phyloP scores from a whole-genome alignment of 2,797 vertebrate genomes.

The Yasuhikotakia modesta region DNA sequence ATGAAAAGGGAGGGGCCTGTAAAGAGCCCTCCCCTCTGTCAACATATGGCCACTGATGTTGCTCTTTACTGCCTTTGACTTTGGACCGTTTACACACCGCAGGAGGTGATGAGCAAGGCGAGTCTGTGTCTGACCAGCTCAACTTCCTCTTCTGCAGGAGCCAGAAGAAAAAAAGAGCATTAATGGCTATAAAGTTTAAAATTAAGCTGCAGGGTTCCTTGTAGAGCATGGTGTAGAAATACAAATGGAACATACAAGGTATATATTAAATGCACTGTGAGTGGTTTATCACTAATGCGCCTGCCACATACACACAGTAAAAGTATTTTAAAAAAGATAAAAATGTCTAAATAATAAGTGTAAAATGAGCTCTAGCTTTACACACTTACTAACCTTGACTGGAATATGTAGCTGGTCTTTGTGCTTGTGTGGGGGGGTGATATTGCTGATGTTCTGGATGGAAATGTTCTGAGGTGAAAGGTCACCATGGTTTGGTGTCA shows the following conservation, averaged over 20 bases:
- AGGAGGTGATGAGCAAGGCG: constrained; percentile 65
- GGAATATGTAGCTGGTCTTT: constrained; percentile 73
- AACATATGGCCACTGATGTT: constrained; percentile 30
- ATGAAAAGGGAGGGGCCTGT: neutral
- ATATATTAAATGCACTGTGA: neutral
- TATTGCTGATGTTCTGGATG: constrained; percentile 47
- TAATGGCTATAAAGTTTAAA: neutral
- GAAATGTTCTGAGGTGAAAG: constrained; percentile 48
- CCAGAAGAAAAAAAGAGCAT: neutral
- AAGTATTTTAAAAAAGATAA: too few species aligned
- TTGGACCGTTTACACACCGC: constrained; percentile 64
- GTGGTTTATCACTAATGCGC: too few species aligned
- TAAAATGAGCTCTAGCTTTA: too few species aligned
- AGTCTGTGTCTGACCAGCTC: constrained; percentile 76
- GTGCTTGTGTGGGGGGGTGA: constrained; percentile 72
- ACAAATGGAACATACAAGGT: neutral
- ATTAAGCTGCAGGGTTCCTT: neutral
- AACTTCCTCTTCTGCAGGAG: constrained; percentile 75
- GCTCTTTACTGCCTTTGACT: constrained; percentile 52
- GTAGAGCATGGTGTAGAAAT: neutral
- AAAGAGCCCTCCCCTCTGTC: constrained; percentile 28
- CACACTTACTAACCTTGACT: constrained; percentile 73
- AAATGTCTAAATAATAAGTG: too few species aligned
- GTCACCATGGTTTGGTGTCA: constrained; percentile 43
- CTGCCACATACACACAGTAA: too few species aligned